Base-by-base conservation (phyloP, 2,113 vertebrate genomes). In the Brevimyrus niger region DNA sequence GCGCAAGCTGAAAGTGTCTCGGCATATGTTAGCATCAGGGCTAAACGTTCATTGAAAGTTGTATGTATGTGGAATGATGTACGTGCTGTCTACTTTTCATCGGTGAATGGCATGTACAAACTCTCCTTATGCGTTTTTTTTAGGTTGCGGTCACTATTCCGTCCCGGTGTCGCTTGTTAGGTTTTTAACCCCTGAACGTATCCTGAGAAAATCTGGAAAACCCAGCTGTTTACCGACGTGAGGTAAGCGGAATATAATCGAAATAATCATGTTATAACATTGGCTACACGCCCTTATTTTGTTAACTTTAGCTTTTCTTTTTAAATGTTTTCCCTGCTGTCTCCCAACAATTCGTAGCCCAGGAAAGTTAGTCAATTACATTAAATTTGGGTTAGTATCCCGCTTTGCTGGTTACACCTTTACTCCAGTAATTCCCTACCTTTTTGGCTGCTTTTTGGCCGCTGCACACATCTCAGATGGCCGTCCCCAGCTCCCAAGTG, bases 1-100 rank as follows among this genome's bases (percentile, higher is more conserved):
- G 91, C 92, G 91, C 89, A 87, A 92, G 88, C 88, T 85, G 44
- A 8, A 3, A 80, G 48, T 55, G 10, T 27, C 23, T 84, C 82
- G 44, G 4, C 35, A 17, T 5, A 42, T 8, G 15, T 80, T 80
- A 35, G 73, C 35, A 19, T 42, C 31, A 42, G 31, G 10, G 73
- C 73, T 35, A 80, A 19, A 35, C 35, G 73, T 15, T n/a, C 65
- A 10, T 35, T 73, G 27, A 73, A 73, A 73, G 65, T 15, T 73
- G 13, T 80, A 3, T 42, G 31, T 42, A 38, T 42, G 73, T 80
- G 17, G 38, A 42, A 5, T 80, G 2, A 38, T 80, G 8, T 42
- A 38, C 1, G 35, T 17, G 4, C 38, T 17, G 35, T 35, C 73
- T 42, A 31, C 61, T 31, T 69, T 69, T 27, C 27, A 31, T 27